Evolutionary conservation across 2,888 invertebrate genomes (phyloP), one percentile per base, ranked within the genome.

Genomic region (Agrilus mali): DNA sequence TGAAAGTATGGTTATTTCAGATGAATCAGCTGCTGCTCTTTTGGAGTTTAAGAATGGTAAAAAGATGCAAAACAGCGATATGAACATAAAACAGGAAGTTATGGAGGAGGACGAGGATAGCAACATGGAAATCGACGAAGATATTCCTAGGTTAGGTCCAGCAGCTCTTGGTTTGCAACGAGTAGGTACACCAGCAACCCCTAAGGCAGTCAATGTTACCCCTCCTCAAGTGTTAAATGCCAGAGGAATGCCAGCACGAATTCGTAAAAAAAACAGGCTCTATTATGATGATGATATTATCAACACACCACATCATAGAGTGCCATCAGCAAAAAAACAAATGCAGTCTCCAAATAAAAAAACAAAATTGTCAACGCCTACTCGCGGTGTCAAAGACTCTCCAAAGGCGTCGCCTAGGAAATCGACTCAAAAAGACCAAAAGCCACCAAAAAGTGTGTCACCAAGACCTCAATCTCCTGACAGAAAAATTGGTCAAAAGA

Each of bases 201-300:
- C 78, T 43, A 75, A 80, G 55, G 81, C 82, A 12, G 73, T 77
- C 55, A 73, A 75, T 4, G 72, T 72, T 31, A 82, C 80, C 60
- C 85, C 84, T 20, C 76, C 83, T n/a, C 83, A 86, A 64, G 81
- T 84, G 52, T 67, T 89, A 2, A 89, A 89, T 62, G 82, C 87
- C 2, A 74, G 89, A 56, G 89, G 89, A 37, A 89, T 88, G 87
- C 92, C 92, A 42, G 88, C 86, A 5, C 75, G 93, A 45, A 89
- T 90, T 52, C 75, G 92, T 27, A 93, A 92, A 65, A 86, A 87
- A 60, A 93, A 93, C 64, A 55, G 53, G 31, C 72, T 90, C 43
- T 92, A 92, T 63, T 92, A 81, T 65, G 90, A 92, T 64, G 92
- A 93, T 64, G 86, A 89, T 61, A 78, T 87, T 57, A 82, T 88